Conservation (phyloP, 1,140 invertebrate species). For the Diuraphis noxia region DNA sequence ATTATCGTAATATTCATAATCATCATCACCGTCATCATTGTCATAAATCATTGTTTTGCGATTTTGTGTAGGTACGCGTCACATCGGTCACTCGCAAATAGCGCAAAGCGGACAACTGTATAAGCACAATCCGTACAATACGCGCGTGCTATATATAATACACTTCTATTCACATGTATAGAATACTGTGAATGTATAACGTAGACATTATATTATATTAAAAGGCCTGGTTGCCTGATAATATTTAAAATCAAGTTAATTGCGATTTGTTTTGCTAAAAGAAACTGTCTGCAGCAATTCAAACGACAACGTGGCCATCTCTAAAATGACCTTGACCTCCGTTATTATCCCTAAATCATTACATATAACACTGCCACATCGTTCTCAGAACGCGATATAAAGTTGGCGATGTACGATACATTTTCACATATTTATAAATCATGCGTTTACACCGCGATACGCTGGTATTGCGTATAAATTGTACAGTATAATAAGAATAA, state of each 20-base stretch:
- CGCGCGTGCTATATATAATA: neutral
- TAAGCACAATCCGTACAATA: neutral
- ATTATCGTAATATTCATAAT: neutral
- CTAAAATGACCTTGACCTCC: conserved; percentile 11
- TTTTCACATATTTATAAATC: neutral
- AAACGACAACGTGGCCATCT: neutral
- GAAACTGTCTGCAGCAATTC: neutral
- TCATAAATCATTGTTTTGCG: neutral
- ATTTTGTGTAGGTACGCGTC: neutral
- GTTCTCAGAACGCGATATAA: neutral
- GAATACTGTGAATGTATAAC: neutral
- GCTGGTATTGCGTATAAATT: neutral
- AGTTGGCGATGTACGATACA: neutral
- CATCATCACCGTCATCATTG: conserved; percentile 6
- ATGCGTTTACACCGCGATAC: neutral
- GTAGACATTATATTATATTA: too few species aligned
- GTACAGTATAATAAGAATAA: too few species aligned
- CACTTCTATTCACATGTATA: neutral
- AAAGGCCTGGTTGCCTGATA: neutral
- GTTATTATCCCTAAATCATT: conserved; percentile 18
- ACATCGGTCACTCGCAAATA: neutral
- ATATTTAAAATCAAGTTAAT: neutral
- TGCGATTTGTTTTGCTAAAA: neutral
- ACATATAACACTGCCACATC: neutral
- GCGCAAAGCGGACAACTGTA: neutral